Conservation (phyloP, 2,888 invertebrate genomes). For the Acronicta aceris region DNA sequence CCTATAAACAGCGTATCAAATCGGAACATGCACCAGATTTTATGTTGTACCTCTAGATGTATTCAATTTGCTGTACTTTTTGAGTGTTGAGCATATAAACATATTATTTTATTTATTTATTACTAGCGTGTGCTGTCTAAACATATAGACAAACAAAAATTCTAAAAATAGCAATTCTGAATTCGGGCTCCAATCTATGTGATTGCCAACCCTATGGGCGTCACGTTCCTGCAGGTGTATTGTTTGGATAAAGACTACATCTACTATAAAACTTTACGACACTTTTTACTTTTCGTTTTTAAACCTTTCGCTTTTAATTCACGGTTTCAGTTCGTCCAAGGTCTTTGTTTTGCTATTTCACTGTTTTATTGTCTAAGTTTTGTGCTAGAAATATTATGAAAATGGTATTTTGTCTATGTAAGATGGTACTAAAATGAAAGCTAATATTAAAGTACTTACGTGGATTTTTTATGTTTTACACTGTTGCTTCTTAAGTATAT, state of each 20-base stretch:
- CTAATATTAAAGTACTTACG: background rate
- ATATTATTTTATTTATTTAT: no score
- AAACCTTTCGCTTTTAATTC: constrained; percentile 31
- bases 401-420: no score
- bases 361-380: constrained; percentile 47
- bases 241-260: constrained; percentile 48
- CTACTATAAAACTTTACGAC: constrained; percentile 60
- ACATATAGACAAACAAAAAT: no score
- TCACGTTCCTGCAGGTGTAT: constrained; percentile 33
- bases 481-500: no score
- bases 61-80: no score
- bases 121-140: no score
- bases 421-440: background rate
- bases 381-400: background rate
- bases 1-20: no score
- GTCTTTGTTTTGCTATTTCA: constrained; percentile 33
- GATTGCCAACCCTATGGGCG: constrained; percentile 24
- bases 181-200: background rate
- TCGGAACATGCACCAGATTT: no score
- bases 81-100: no score
- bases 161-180: no score
- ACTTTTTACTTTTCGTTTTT: constrained; percentile 48
- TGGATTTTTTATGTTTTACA: no score
- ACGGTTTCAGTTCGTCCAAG: constrained; percentile 7
- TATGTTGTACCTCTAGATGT: no score